Conservation (phyloP, 1,140 invertebrate genomes). For the Papilio polytes region DNA sequence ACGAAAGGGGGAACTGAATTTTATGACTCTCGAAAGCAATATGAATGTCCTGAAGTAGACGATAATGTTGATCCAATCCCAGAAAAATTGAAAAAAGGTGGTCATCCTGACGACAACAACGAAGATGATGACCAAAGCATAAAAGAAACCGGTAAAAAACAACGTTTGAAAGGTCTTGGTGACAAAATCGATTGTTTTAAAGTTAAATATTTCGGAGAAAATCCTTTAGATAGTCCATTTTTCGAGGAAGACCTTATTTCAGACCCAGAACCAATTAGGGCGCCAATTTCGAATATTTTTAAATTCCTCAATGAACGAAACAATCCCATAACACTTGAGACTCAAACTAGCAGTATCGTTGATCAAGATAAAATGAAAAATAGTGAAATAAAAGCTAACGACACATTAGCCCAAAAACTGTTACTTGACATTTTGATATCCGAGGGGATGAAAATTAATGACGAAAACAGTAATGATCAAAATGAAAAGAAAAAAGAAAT, state of each 20-base stretch:
- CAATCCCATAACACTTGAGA: conserved; percentile 11
- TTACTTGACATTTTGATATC: conserved; percentile 53
- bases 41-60: conserved; percentile 83
- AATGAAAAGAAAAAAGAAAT: conserved; percentile 32
- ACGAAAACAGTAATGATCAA: neutral
- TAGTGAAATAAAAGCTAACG: conserved; percentile 31
- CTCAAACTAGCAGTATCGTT: conserved; percentile 39
- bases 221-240: conserved; percentile 90
- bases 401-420: conserved; percentile 42
- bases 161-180: conserved; percentile 84
- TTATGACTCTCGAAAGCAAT: conserved; percentile 83
- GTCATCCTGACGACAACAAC: conserved; percentile 58
- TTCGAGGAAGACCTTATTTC: conserved; percentile 86
- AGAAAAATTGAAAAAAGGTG: conserved; percentile 80
- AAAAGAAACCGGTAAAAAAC: conserved; percentile 57
- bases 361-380: neutral
- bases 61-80: conserved; percentile 82
- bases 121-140: conserved; percentile 52
- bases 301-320: conserved; percentile 47
- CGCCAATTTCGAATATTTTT: conserved; percentile 49
- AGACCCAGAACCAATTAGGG: conserved; percentile 66
- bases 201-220: conserved; percentile 88
- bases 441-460: conserved; percentile 25
- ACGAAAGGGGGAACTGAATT: conserved; percentile 84
- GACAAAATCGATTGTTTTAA: conserved; percentile 91